phyloP scores from a whole-genome alignment of 2,113 vertebrate species.

The Sceloporus tristichus region DNA sequence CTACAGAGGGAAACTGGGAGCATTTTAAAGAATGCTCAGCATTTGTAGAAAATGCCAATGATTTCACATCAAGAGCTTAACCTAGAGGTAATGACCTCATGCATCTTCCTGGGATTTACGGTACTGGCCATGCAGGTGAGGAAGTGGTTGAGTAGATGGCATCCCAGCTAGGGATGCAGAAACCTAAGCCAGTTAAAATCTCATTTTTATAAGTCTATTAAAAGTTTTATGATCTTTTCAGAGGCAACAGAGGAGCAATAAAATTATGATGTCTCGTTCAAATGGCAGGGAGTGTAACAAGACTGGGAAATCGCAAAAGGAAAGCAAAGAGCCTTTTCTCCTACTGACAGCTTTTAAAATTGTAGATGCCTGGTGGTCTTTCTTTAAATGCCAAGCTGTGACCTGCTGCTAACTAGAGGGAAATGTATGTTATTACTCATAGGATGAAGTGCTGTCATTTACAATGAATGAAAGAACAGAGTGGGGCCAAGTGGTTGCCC shows the following conservation, averaged over 20 bases:
- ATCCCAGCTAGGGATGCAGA: conserved; percentile 39
- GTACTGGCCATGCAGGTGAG: conserved; percentile 20
- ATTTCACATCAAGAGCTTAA: conserved; percentile 40
- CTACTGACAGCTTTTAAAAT: not conserved
- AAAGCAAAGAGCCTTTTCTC: conserved; percentile 15
- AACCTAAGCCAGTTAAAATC: conserved; percentile 58
- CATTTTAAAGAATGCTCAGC: not conserved
- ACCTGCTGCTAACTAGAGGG: conserved; percentile 23
- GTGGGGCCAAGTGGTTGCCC: not conserved
- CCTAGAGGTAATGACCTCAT: conserved; percentile 9
- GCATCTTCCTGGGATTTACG: not conserved
- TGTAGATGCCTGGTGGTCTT: not conserved
- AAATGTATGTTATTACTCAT: not conserved
- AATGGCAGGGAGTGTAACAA: conserved; percentile 47
- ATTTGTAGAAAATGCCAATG: conserved; percentile 19
- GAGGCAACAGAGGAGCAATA: conserved; percentile 54
- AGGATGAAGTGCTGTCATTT: conserved; percentile 4
- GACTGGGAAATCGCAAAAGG: conserved; percentile 37
- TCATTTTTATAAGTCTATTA: conserved; percentile 68
- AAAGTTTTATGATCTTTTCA: conserved; percentile 67
- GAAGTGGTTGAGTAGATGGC: conserved; percentile 35
- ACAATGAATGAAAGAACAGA: not conserved
- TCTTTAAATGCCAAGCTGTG: conserved; percentile 33
- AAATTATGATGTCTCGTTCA: conserved; percentile 62
- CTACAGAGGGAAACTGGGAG: not conserved